Evolutionary conservation across 2,113 vertebrate genomes (phyloP).

Genomic region (Hydrolagus affinis): DNA sequence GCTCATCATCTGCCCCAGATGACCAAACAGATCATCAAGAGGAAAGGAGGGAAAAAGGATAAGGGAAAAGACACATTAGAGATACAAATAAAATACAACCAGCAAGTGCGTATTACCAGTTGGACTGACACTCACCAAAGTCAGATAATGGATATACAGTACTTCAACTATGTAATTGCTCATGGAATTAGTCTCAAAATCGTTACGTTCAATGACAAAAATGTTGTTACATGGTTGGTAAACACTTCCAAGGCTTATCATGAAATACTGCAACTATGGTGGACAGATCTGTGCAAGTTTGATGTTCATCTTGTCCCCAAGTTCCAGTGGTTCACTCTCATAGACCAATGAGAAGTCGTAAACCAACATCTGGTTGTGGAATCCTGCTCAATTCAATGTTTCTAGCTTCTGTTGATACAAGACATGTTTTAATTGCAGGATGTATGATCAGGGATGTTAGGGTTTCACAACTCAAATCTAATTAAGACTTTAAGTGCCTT

Average conservation of each 20-base stretch:
- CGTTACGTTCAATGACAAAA: conserved; percentile 30
- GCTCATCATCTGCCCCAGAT: conserved; percentile 77
- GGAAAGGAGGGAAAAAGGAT: conserved; percentile 44
- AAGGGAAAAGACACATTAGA: conserved; percentile 35
- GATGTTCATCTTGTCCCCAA: conserved; percentile 67
- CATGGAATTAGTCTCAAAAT: conserved; percentile 31
- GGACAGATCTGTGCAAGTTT: conserved; percentile 64
- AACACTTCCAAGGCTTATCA: conserved; percentile 64
- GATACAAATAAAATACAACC: not conserved
- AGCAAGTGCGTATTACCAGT: not conserved
- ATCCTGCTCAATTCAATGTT: conserved; percentile 59
- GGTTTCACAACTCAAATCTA: not conserved
- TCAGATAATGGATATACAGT: not conserved
- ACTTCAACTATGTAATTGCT: not conserved
- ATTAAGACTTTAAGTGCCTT: not conserved
- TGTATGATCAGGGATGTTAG: not conserved
- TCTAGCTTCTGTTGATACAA: not conserved
- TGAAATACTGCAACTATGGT: conserved; percentile 75
- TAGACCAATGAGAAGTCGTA: conserved; percentile 67
- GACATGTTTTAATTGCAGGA: not conserved
- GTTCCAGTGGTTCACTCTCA: conserved; percentile 75
- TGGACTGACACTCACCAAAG: not conserved
- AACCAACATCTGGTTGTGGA: conserved; percentile 71
- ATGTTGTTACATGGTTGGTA: conserved; percentile 45
- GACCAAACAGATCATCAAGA: conserved; percentile 34